Evolutionary conservation across 1,140 invertebrate genomes (phyloP).

Genomic region (Drosophila mauritiana): DNA sequence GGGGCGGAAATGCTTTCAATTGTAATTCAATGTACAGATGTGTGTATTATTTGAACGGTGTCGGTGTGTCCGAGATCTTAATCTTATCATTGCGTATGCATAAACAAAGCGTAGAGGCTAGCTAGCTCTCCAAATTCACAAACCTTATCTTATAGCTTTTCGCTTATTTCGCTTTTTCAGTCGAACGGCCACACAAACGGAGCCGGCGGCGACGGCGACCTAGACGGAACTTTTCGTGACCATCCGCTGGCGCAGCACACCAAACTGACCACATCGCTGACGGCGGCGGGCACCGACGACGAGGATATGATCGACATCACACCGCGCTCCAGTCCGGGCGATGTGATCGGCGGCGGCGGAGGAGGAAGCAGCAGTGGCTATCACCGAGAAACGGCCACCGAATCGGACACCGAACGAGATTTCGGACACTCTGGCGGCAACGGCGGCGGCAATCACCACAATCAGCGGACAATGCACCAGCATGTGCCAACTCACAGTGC

Average conservation of each 20-base stretch:
- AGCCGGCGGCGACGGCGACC: slow-evolving; percentile 40
- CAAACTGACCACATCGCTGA: slow-evolving; percentile 68
- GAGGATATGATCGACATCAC: slow-evolving; percentile 89
- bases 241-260: slow-evolving; percentile 71
- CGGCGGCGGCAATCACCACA: slow-evolving; percentile 36
- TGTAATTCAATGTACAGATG: slow-evolving; percentile 17
- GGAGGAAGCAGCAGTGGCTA: slow-evolving; percentile 50
- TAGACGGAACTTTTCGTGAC: slow-evolving; percentile 54
- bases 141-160: slow-evolving; percentile 8
- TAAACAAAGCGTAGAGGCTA: slow-evolving; percentile 53
- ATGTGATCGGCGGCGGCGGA: slow-evolving; percentile 48
- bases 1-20: slow-evolving; percentile 61
- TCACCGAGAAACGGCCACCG: slow-evolving; percentile 67
- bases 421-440: slow-evolving; percentile 34
- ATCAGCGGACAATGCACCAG: slow-evolving; percentile 66
- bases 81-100: slow-evolving; percentile 59
- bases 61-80: slow-evolving; percentile 13
- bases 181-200: slow-evolving; percentile 78
- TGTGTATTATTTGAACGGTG: background rate
- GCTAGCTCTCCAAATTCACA: slow-evolving; percentile 5
- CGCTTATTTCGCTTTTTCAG: slow-evolving; percentile 38
- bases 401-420: slow-evolving; percentile 78
- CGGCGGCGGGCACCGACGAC: slow-evolving; percentile 84
- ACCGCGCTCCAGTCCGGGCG: slow-evolving; percentile 79
- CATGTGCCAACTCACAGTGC: slow-evolving; percentile 84